Evolutionary conservation across 1,140 invertebrate species (phyloP), one percentile per base, ranked within the genome.

Genomic region (Caenorhabditis briggsae): DNA sequence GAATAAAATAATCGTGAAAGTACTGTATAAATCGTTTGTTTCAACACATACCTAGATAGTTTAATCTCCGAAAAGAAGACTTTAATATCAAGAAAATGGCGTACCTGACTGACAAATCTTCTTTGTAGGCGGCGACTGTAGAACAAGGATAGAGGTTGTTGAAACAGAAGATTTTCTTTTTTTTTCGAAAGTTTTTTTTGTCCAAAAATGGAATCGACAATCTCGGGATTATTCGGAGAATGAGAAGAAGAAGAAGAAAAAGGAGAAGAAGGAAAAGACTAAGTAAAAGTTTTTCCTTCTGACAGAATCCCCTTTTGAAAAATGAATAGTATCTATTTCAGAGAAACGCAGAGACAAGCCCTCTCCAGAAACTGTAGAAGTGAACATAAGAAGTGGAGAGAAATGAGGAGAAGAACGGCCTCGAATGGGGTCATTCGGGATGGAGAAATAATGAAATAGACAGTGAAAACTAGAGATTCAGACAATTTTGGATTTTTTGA

Each of bases 381-480:
- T 78, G 70, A 18, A 46, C 43, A 33, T 33, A 48, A 70, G 64
- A 70, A 46, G 64, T 48, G 43, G 41, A 70, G 41, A 70, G n/a
- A 70, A 20, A 33, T 8, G 33, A 18, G n/a, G 41, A 70, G 64
- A 70, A 33, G 43, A 78, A 78, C 70, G 46, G 46, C 70, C 70
- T 78, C 70, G 70, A 78, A 78, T 78, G 70, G 33, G 70, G 70
- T 78, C 70, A 78, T 53, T 78, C 70, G 70, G 70, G 70, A 78
- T 23, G 46, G n/a, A 78, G 46, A 50, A 61, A 78, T 78, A 48
- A 78, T n/a, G 33, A 33, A 70, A 78, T 78, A 78, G 7, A 14
- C 11, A 23, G n/a, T 5, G 18, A 78, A 78, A 43, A 11, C 46
- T 2, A 78, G 46, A 70, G 64, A 70, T 14, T 43, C 23, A 70